Evolutionary conservation across 2,888 invertebrate genomes (phyloP).

Genomic region (Trissonchulus latispiculum): DNA sequence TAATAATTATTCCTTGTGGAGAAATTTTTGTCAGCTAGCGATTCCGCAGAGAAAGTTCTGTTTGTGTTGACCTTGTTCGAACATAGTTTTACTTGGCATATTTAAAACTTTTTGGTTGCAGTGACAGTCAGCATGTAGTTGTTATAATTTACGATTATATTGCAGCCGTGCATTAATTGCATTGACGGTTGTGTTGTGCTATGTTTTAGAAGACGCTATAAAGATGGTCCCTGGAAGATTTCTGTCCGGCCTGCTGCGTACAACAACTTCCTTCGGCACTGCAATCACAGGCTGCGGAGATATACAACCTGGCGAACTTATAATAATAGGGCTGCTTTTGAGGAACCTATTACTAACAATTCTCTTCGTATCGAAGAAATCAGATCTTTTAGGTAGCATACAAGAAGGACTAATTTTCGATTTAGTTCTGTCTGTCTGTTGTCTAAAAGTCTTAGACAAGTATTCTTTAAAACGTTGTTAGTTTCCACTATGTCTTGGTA

Average conservation of each 20-base stretch:
- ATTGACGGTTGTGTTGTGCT: too few relatives aligned
- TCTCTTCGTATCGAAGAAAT: slow-evolving; percentile 9
- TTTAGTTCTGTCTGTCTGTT: too few relatives aligned
- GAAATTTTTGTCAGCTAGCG: too few relatives aligned
- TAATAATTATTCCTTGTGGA: too few relatives aligned
- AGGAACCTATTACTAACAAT: slow-evolving; percentile 1
- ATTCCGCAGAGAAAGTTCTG: neutral
- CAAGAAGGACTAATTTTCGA: too few relatives aligned
- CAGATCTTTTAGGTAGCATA: too few relatives aligned
- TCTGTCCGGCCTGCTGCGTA: slow-evolving; percentile 43
- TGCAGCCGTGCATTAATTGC: too few relatives aligned
- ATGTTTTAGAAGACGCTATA: neutral
- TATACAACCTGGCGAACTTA: slow-evolving; percentile 76
- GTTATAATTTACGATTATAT: too few relatives aligned
- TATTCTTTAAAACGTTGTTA: too few relatives aligned
- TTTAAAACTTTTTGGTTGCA: neutral
- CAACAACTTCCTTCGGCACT: slow-evolving; percentile 68
- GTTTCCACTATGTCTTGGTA: too few relatives aligned
- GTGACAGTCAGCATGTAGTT: too few relatives aligned
- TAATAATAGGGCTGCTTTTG: slow-evolving; percentile 50
- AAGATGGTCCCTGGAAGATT: slow-evolving; percentile 14
- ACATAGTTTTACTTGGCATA: neutral
- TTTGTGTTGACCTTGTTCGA: neutral
- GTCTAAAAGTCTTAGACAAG: too few relatives aligned
- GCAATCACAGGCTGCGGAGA: slow-evolving; percentile 63